These are phyloP conservation scores for Thera obeliscata DNA, from an alignment of 2,888 invertebrate genomes.

Conservation along the genomic window DNA sequence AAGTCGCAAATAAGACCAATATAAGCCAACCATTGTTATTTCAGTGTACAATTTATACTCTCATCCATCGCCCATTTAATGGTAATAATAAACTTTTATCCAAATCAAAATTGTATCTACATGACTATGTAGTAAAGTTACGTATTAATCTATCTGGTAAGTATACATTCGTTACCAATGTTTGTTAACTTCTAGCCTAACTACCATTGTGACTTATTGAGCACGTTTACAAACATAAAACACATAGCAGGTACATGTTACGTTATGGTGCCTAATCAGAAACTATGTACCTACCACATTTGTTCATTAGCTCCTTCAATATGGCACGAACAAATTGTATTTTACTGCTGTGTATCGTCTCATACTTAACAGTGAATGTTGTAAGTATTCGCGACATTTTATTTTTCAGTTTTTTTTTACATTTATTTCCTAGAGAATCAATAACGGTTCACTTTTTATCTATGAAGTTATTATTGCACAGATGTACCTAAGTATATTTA, in stretches of 20 bases:
- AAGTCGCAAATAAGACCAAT: no score
- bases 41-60: no score
- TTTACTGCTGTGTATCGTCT: constrained; percentile 17
- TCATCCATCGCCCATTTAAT: no score
- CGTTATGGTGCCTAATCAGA: not conserved
- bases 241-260: not conserved
- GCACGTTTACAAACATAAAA: constrained; percentile 18
- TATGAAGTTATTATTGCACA: no score
- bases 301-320: constrained; percentile 17
- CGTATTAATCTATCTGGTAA: not conserved
- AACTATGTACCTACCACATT: constrained; percentile 3
- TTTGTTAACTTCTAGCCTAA: constrained; percentile 15
- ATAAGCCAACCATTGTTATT: no score
- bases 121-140: no score
- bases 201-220: constrained; percentile 11
- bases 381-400: constrained; percentile 14
- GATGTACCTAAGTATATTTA: no score
- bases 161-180: not conserved
- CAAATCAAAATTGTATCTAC: no score
- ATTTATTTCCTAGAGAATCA: not conserved
- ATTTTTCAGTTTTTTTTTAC: no score
- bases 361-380: constrained; percentile 14
- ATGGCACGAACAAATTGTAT: constrained; percentile 23
- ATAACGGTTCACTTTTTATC: no score
- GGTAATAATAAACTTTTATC: no score